phyloP scores from a whole-genome alignment of 1,140 invertebrate species.

The Halictus rubicundus region DNA sequence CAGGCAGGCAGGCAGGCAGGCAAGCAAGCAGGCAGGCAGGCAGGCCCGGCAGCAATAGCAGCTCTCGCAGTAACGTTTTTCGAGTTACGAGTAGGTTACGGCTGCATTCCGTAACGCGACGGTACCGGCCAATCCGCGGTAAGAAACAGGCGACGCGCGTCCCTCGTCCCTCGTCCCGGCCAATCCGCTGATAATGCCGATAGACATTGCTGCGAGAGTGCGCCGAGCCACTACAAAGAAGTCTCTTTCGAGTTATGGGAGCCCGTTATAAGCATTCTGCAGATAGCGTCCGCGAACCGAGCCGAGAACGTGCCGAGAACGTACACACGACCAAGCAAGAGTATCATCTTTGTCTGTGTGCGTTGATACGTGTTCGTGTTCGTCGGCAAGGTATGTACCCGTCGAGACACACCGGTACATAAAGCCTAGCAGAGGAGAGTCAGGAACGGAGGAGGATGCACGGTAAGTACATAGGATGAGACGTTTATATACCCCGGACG shows the following conservation, averaged over 20 bases:
- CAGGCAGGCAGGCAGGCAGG: no score
- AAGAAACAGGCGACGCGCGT: constrained; percentile 19
- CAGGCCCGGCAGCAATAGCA: background rate
- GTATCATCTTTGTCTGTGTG: no score
- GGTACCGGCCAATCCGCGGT: background rate
- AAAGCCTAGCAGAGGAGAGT: constrained; percentile 3
- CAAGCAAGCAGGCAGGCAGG: no score
- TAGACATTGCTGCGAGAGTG: constrained; percentile 9
- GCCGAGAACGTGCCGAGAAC: constrained; percentile 4
- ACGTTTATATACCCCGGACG: constrained; percentile 81
- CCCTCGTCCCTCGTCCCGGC: background rate
- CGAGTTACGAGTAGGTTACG: constrained; percentile 20
- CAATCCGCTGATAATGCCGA: constrained; percentile 30
- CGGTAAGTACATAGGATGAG: constrained; percentile 80
- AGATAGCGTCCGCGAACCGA: constrained; percentile 28
- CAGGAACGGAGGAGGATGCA: constrained; percentile 10
- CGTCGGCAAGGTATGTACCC: constrained; percentile 21
- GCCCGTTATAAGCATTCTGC: constrained; percentile 38
- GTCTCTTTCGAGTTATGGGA: constrained; percentile 28
- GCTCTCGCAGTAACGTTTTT: constrained; percentile 4
- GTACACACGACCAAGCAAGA: no score
- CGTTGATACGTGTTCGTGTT: background rate
- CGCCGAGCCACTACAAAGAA: constrained; percentile 47
- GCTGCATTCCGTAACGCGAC: constrained; percentile 33
- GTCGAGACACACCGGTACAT: background rate